phyloP scores from a whole-genome alignment of 1,140 invertebrate genomes.

The Calephelis virginiensis region DNA sequence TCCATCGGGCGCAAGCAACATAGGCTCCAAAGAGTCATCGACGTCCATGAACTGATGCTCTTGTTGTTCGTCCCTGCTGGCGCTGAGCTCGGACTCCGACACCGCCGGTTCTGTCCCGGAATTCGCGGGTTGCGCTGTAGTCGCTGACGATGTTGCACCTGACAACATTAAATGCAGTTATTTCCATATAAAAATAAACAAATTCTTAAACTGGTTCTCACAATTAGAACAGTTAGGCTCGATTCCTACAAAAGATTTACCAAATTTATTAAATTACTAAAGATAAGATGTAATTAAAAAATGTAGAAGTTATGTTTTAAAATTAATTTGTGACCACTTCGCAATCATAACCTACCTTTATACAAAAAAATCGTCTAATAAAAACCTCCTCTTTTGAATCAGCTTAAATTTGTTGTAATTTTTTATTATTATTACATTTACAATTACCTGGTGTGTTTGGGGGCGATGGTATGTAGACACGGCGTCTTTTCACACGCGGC shows the following conservation, averaged over 20 bases:
- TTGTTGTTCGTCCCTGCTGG: slow-evolving; percentile 55
- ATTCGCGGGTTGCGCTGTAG: slow-evolving; percentile 50
- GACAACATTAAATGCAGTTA: neutral
- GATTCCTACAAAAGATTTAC: too few species aligned
- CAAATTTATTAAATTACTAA: too few species aligned
- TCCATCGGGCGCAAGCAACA: slow-evolving; percentile 63
- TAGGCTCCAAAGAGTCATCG: slow-evolving; percentile 65
- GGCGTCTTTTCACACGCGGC: slow-evolving; percentile 85
- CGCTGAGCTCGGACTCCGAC: slow-evolving; percentile 54
- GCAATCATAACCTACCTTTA: too few species aligned
- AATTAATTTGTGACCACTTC: too few species aligned
- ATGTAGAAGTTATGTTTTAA: too few species aligned
- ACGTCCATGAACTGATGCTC: slow-evolving; percentile 70
- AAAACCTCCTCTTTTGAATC: too few species aligned
- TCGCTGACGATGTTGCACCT: slow-evolving; percentile 59
- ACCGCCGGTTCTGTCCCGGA: slow-evolving; percentile 55
- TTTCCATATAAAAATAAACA: neutral
- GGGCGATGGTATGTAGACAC: slow-evolving; percentile 90
- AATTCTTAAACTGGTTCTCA: too few species aligned
- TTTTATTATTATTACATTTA: neutral
- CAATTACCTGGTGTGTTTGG: slow-evolving; percentile 82
- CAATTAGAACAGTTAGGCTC: too few species aligned
- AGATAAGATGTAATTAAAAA: too few species aligned
- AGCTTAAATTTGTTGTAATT: too few species aligned
- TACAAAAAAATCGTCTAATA: too few species aligned